Conservation (phyloP, 2,888 invertebrate species). For the Hemicrepidius hirtus region DNA sequence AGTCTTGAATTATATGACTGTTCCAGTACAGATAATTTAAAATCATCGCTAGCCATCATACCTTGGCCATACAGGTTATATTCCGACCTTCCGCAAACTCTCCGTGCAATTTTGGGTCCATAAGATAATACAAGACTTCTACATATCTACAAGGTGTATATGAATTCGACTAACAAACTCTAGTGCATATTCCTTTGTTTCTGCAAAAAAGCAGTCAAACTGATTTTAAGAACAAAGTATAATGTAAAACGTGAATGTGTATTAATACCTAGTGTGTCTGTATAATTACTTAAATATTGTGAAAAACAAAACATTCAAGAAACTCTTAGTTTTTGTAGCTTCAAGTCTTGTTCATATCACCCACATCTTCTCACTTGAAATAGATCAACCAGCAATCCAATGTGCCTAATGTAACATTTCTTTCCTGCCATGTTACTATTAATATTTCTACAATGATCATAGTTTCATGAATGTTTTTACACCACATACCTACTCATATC, state of each 20-base stretch:
- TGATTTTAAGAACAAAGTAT: background rate
- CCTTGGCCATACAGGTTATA: no score
- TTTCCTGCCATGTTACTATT: constrained; percentile 31
- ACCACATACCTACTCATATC: constrained; percentile 13
- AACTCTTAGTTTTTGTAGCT: background rate
- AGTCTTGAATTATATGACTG: no score
- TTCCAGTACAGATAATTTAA: no score
- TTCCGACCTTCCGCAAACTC: no score
- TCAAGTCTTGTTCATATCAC: background rate
- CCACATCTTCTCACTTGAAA: constrained; percentile 28
- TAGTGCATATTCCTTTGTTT: no score
- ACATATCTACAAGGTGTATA: no score
- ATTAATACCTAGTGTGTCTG: constrained; percentile 17
- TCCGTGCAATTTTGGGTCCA: no score
- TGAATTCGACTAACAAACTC: no score
- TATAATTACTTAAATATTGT: constrained; percentile 14
- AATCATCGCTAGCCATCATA: no score
- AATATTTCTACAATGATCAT: constrained; percentile 28
- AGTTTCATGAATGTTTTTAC: constrained; percentile 36
- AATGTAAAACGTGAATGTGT: constrained; percentile 10
- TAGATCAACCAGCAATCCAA: constrained; percentile 32
- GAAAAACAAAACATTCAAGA: constrained; percentile 17
- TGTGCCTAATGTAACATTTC: constrained; percentile 39
- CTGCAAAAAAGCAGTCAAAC: constrained; percentile 5
- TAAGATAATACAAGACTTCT: no score